These are phyloP conservation scores for Brachyrhaphis roseni DNA, from an alignment of 2,797 vertebrate genomes.

Conservation along the genomic window DNA sequence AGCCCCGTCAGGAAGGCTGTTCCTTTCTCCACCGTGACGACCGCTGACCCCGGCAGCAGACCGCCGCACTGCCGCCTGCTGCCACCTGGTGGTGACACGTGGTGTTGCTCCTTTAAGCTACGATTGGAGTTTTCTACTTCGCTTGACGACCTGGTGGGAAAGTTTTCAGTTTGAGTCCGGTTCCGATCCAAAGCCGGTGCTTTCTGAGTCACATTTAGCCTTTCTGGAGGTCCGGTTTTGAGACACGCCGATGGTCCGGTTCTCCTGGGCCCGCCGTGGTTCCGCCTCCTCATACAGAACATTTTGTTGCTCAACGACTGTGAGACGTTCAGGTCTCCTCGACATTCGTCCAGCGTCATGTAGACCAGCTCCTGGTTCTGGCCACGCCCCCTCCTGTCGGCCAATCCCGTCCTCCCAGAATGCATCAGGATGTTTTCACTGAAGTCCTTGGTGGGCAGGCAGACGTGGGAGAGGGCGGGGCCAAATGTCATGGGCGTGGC, in stretches of 20 bases:
- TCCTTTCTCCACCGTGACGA: conserved; percentile 78
- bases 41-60: conserved; percentile 77
- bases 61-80: accelerated
- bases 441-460: conserved; percentile 88
- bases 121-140: background rate
- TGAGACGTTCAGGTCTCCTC: conserved; percentile 73
- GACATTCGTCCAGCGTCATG: conserved; percentile 80
- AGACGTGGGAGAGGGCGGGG: conserved; percentile 76
- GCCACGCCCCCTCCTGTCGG: conserved; percentile 16
- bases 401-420: conserved; percentile 58
- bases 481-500: conserved; percentile 65
- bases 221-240: background rate
- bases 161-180: background rate
- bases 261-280: background rate
- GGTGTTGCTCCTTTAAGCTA: background rate
- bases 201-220: background rate
- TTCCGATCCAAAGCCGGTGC: background rate
- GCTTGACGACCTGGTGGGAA: background rate
- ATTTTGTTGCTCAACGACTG: conserved; percentile 86
- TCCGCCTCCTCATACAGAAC: conserved; percentile 81
- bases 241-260: accelerated
- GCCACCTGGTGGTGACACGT: accelerated
- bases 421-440: conserved; percentile 86
- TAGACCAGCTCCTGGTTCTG: conserved; percentile 51
- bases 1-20: conserved; percentile 89